phyloP scores from a whole-genome alignment of 2,797 vertebrate genomes.

The Anguilla marmorata region DNA sequence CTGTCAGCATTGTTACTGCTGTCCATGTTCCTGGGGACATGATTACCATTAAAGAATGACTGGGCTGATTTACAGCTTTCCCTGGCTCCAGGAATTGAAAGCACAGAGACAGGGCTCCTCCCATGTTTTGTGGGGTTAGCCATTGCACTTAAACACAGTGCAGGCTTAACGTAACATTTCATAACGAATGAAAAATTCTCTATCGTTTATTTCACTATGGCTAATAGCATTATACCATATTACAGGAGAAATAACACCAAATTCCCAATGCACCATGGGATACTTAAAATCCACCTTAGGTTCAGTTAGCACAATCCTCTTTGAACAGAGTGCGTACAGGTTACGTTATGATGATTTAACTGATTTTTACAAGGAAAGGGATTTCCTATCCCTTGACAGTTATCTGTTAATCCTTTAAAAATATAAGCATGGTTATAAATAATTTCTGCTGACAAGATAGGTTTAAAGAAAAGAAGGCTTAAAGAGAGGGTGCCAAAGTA shows the following conservation, averaged over 20 bases:
- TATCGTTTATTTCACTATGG: background rate
- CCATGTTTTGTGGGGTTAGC: background rate
- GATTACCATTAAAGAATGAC: conserved; percentile 4
- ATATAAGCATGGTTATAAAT: background rate
- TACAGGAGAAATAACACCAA: background rate
- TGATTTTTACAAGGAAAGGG: background rate
- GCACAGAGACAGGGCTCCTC: background rate
- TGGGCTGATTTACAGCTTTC: background rate
- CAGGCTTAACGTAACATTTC: background rate
- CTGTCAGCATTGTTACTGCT: background rate
- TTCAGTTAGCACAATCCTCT: background rate
- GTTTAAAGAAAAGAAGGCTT: background rate
- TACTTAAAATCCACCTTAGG: background rate
- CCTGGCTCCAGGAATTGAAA: background rate
- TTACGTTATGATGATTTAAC: background rate
- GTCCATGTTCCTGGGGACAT: background rate
- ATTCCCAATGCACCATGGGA: background rate
- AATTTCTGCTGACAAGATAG: background rate
- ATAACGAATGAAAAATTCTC: background rate
- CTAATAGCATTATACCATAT: background rate
- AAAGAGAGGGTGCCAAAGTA: background rate
- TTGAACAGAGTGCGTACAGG: background rate
- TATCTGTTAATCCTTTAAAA: background rate
- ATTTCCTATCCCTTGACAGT: background rate
- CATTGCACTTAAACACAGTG: background rate